Base-by-base conservation (phyloP, 2,797 vertebrate species). In the Ctenosaura bakeri region DNA sequence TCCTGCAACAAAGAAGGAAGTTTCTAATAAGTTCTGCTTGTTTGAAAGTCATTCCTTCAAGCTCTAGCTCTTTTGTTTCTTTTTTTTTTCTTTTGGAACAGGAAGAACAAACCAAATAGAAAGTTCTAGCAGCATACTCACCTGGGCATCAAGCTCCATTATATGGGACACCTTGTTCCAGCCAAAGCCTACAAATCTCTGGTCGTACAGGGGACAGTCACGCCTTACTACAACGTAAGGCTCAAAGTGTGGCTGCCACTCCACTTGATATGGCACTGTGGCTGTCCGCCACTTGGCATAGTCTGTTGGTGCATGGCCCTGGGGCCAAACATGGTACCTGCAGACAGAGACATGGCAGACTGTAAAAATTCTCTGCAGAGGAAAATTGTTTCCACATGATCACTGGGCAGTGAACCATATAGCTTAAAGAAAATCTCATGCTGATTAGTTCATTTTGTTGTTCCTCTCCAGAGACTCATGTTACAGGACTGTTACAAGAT, bases 81-180 rank as follows among this genome's bases (percentile, higher is more conserved):
- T n/a, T n/a, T n/a, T n/a, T n/a, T n/a, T n/a, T 1, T 66, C 38
- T 71, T 69, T 32, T 9, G 46, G 56, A 35, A 38, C 22, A 64
- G 50, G 22, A 1, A 1, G 18, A 10, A 6, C 29, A 13, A 78
- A 54, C 59, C 1, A 2, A n/a, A 38, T 16, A 5, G 52, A 59
- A 10, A 22, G 3, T 13, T 0, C 14, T 20, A 14, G 80, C 59
- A 29, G 71, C 8, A 52, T 87, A 91, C 95, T 93, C 95, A 99
- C 99, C 98, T 99, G 98, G 1, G 98, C 99, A 32, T 99, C 99
- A 92, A 99, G 98, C 97, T 99, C 99, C 98, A 99, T 98, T 76
- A 98, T 96, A 89, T 99, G 99, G 69, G 99, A 98, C 94, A 99
- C 99, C 96, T 99, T 99, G 97, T 99, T 99, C 99, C 99, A 99